Base-by-base conservation (phyloP, 2,888 invertebrate genomes). In the Escarpia spicata region DNA sequence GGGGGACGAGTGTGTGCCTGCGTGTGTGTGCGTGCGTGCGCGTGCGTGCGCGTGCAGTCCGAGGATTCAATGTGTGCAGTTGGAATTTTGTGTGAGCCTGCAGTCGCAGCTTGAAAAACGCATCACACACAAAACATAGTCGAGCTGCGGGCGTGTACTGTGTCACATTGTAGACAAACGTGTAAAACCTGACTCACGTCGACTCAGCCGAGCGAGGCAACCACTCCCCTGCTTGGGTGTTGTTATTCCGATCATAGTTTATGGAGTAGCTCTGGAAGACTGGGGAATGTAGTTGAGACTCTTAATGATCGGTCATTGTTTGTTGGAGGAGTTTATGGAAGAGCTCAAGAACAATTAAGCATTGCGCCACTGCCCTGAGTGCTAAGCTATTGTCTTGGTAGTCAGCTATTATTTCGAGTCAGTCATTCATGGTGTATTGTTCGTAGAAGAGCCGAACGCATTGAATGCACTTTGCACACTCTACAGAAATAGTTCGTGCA, bases 211-310 rank as follows among this genome's bases (percentile, higher is more conserved):
- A 43, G 37, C 6, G 44, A 15, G 90, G 15, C 91, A 19, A 15
- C 91, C 91, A 43, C 91, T 44, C 37, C 91, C 91, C 91, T 91
- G 91, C 19, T 43, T 91, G 15, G 91, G 37, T 19, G 6, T 91
- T n/a, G 26, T 15, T 37, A 37, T 37, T 37, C 37, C 37, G 37
- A 37, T 8, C 19, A 19, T 15, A 43, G 44, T 43, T 91, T 91
- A 8, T 43, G 44, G 44, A 43, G 19, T 31, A 31, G 91, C 91
- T 44, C 91, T 43, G 26, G 44, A 91, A 43, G 91, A 19, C 43
- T 15, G 6, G 10, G 90, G 37, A 43, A 19, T 43, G 12, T 37
- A 44, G 91, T 8, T 26, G 26, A 91, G 3, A 15, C 91, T 37
- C 43, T 43, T 6, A 91, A 37, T 91, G 19, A 2, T 6, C 43